Conservation (phyloP, 2,888 invertebrate species). For the Furcula furcula region DNA sequence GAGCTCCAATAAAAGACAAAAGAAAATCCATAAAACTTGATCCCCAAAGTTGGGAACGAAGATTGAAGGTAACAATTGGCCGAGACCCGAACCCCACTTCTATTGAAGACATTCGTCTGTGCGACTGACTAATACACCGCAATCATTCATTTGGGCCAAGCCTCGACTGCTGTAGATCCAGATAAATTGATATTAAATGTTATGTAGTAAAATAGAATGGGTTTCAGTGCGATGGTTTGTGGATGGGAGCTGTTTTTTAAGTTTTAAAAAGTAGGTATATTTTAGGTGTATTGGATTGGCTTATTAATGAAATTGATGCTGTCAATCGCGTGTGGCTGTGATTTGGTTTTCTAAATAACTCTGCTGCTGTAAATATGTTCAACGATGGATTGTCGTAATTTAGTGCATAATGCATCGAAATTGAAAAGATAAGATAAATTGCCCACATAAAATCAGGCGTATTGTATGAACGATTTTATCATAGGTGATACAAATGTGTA, state of each 20-base stretch:
- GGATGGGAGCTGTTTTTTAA: not conserved
- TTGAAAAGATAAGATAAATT: too few species aligned
- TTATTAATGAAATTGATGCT: not conserved
- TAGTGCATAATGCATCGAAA: not conserved
- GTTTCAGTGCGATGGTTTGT: constrained; percentile 1
- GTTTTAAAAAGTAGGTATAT: not conserved
- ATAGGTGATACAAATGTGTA: too few species aligned
- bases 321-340: not conserved
- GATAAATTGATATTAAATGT: constrained; percentile 33
- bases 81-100: constrained; percentile 23
- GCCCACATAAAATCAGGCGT: too few species aligned
- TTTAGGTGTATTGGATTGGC: not conserved
- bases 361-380: not conserved
- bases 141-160: constrained; percentile 26
- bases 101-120: constrained; percentile 27
- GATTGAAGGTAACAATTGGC: constrained; percentile 33
- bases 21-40: constrained; percentile 27
- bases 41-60: constrained; percentile 16
- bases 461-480: too few species aligned
- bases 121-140: constrained; percentile 21
- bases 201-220: constrained; percentile 9
- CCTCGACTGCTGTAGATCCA: constrained; percentile 17
- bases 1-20: constrained; percentile 19
- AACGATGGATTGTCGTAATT: not conserved
- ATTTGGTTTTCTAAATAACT: too few species aligned